These are phyloP conservation scores for Danio choprae DNA, from an alignment of 2,797 vertebrate genomes.

Conservation along the genomic window DNA sequence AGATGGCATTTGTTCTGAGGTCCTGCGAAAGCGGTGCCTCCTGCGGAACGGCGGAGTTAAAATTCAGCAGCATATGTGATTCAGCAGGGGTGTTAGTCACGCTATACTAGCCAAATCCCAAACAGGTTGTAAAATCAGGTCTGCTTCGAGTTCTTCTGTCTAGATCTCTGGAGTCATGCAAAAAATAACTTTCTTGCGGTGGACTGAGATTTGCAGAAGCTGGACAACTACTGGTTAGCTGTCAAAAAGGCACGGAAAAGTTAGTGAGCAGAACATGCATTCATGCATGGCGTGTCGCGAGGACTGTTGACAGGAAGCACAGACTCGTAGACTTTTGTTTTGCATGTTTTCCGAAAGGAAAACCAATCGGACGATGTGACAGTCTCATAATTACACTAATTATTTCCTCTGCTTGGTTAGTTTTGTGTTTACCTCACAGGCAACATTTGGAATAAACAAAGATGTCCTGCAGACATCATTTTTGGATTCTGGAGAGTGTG, in stretches of 20 bases:
- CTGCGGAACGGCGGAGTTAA: slow-evolving; percentile 77
- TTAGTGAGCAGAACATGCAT: slow-evolving; percentile 69
- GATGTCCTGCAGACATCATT: background rate
- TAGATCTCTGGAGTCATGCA: slow-evolving; percentile 70
- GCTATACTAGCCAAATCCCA: slow-evolving; percentile 81
- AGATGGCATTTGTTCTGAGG: slow-evolving; percentile 82
- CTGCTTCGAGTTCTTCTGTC: slow-evolving; percentile 75
- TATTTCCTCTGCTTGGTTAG: slow-evolving; percentile 23
- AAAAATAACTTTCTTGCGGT: slow-evolving; percentile 66
- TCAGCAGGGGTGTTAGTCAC: slow-evolving; percentile 83
- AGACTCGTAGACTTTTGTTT: background rate
- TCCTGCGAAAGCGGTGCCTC: slow-evolving; percentile 73
- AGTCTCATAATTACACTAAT: slow-evolving; percentile 1
- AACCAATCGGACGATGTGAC: background rate
- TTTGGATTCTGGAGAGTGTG: background rate
- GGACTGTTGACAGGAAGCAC: slow-evolving; percentile 26
- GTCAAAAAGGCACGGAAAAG: slow-evolving; percentile 69
- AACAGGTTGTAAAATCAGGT: slow-evolving; percentile 84
- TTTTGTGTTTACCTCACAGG: slow-evolving; percentile 7
- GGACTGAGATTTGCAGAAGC: slow-evolving; percentile 74
- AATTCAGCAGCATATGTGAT: slow-evolving; percentile 83
- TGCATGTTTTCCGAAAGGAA: background rate
- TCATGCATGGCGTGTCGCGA: background rate
- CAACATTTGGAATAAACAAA: slow-evolving; percentile 9
- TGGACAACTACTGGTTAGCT: slow-evolving; percentile 68